Evolutionary conservation across 2,113 vertebrate species (phyloP), one percentile per base, ranked within the genome.

Genomic region (Muscicapa adusta): DNA sequence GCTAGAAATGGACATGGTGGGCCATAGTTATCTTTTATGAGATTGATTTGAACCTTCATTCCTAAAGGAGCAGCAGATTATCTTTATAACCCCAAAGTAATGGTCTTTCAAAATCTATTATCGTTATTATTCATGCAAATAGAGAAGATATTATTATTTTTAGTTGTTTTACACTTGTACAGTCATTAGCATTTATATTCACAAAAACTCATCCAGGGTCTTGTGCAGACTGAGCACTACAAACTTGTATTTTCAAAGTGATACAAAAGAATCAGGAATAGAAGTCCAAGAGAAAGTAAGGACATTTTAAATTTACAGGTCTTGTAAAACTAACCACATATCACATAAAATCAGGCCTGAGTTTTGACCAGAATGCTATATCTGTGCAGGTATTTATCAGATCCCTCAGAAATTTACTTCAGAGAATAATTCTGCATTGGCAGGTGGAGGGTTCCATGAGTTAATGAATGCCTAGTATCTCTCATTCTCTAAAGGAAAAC

Each of bases 1-100:
- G 3, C 3, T 78, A 34, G 56, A 43, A 54, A 58, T 2, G 12
- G 58, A 40, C 7, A 26, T 0, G 0, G 7, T 58, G 34, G 26
- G 2, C 9, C 9, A 3, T 34, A 58, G 31, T 62, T 62, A 6
- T 48, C 9, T 53, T 77, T n/a, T 62, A 38, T 29, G 13, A 77
- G 31, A 48, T 20, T 38, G 36, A 70, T 56, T 24, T 70, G 34
- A 65, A 36, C 16, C 12, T 61, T 13, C 7, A 25, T 56, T 20
- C 16, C 16, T 47, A 76, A 6, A 93, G 45, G 42, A 58, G 53
- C 28, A 78, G 18, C 42, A 73, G 23, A 63, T 66, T 86, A 33
- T 2, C 7, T 83, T 22, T 34, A 40, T 3, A 95, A 10, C 14
- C 10, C 10, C 9, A 4, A 71, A 51, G 7, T 17, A 6, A 29